Base-by-base conservation (phyloP, 1,140 invertebrate species). In the Diorhabda sublineata region DNA sequence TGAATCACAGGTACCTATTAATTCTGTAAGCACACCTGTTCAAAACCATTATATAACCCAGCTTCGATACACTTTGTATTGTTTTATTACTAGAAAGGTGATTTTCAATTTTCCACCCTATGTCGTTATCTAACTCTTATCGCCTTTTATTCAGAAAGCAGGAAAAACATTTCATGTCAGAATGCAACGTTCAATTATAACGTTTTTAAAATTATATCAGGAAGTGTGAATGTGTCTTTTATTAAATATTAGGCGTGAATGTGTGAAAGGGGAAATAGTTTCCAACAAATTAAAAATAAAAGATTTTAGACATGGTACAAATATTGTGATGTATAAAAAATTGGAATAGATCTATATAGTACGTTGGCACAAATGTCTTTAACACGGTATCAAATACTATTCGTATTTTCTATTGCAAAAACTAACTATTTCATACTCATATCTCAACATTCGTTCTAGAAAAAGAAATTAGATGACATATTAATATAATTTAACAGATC, bases 71-170 rank as follows among this genome's bases (percentile, higher is more conserved):
- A 26, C 26, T 26, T 26, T 26, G 26, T 26, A 26, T 26, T 26
- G 26, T 26, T 26, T 26, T 26, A 26, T 26, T 26, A 26, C 26
- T 26, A 26, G 4, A 52, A 52, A 52, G 47, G 47, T 52, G 47
- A 52, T 52, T 52, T 52, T 52, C 47, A 52, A 52, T 52, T 52
- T 52, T 52, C 47, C n/a, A 52, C 47, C 47, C 47, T 52, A 52
- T 26, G n/a, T 52, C 47, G 4, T 52, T 52, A 52, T 52, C 47
- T 26, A 26, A 26, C 26, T 52, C 4, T 52, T n/a, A 52, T 52
- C 47, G 47, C 47, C n/a, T 52, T 52, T 52, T 52, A 52, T 52
- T 8, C n/a, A 52, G 4, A 52, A 52, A 52, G 47, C 47, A 52
- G 47, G 47, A 52, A 52, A 26, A 52, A 52, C 47, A 52, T 52